Percentiles rank a stretch among this genome's conserved stretches.
These are phyloP conservation scores for Coelopa pilipes DNA, from an alignment of 2,888 invertebrate genomes.

Conservation along the genomic window DNA sequence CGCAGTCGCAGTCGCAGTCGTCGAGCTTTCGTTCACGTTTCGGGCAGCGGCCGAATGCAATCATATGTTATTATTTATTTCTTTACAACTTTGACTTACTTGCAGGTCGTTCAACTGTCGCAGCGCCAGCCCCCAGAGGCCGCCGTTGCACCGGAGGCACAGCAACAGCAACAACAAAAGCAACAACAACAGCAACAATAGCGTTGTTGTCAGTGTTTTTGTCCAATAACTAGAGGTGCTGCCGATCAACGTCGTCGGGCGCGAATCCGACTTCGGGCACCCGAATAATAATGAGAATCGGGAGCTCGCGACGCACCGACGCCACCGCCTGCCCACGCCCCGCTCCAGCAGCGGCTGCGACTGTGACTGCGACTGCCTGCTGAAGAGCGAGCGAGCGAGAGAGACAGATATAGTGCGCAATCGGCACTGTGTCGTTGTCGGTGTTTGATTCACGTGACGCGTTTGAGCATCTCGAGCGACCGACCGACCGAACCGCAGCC, in stretches of 20 bases:
- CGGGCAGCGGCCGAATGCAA: slow-evolving; percentile 25
- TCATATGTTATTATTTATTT: slow-evolving; percentile 21
- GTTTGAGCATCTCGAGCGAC: too few species aligned
- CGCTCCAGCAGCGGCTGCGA: too few species aligned
- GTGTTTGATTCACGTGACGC: too few species aligned
- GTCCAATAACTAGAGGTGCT: slow-evolving; percentile 5
- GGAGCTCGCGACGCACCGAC: too few species aligned
- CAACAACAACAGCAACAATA: slow-evolving; percentile 17
- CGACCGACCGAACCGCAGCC: too few species aligned
- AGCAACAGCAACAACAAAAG: slow-evolving; percentile 8
- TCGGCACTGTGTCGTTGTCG: too few species aligned
- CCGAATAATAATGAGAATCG: too few species aligned
- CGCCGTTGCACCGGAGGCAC: background rate
- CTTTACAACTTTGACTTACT: slow-evolving; percentile 66
- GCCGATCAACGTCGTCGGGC: background rate
- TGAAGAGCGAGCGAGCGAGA: too few species aligned
- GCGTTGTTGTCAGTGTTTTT: background rate
- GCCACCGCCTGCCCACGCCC: too few species aligned
- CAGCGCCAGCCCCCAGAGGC: slow-evolving; percentile 29
- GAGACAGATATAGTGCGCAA: too few species aligned
- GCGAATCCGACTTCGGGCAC: too few species aligned
- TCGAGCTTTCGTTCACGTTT: slow-evolving; percentile 29
- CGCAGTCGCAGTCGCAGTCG: background rate
- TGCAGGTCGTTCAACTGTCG: slow-evolving; percentile 65
- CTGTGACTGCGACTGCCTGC: too few species aligned